These are phyloP conservation scores for Dipus sagitta DNA, from an alignment of 2,797 vertebrate species.

Conservation along the genomic window DNA sequence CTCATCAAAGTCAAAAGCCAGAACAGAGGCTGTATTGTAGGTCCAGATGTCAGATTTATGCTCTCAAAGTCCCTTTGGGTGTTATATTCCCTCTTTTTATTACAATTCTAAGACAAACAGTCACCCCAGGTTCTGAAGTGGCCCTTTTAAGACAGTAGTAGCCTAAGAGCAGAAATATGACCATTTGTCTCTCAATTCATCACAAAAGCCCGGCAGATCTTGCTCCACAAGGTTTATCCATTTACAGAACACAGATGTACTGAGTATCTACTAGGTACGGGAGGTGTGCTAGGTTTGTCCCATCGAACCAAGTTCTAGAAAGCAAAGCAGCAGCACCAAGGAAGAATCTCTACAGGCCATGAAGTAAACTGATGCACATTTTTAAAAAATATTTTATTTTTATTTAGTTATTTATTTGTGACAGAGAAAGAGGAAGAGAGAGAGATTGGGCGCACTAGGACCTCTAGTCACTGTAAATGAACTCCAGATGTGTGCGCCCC, in stretches of 20 bases:
- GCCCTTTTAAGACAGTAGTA: neutral
- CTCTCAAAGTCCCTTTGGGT: neutral
- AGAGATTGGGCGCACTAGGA: too few relatives aligned
- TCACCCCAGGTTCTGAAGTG: neutral
- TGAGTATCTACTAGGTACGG: neutral
- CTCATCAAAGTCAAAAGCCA: neutral
- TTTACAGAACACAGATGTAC: neutral
- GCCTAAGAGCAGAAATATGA: neutral
- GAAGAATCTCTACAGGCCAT: neutral
- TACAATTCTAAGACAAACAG: neutral
- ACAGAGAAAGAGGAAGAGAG: too few relatives aligned
- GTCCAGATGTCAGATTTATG: neutral
- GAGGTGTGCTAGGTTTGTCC: neutral
- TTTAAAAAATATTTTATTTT: too few relatives aligned
- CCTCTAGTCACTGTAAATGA: too few relatives aligned
- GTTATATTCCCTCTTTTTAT: neutral
- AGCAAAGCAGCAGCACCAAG: slow-evolving; percentile 8
- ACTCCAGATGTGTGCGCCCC: too few relatives aligned
- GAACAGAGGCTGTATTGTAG: neutral
- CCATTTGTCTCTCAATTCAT: neutral
- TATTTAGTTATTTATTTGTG: too few relatives aligned
- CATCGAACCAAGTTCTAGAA: neutral
- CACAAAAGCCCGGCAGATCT: neutral
- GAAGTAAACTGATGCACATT: neutral
- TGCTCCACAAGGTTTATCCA: neutral